phyloP scores from a whole-genome alignment of 2,113 vertebrate species.

The cattle (Bos taurus) region DNA sequence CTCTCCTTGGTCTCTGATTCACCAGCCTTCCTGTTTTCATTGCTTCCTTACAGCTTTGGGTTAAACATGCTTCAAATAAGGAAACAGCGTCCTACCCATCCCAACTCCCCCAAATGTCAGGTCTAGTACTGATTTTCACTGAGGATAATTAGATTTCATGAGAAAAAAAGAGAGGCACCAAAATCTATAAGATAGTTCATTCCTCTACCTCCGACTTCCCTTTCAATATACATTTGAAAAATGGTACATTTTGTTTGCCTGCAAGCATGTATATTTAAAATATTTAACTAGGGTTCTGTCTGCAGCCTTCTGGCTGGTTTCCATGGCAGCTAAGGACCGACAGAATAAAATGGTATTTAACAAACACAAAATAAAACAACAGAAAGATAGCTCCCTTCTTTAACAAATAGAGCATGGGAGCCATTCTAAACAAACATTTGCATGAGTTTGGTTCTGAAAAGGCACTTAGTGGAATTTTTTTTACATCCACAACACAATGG shows the following conservation, averaged over 20 bases:
- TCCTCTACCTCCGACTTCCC: background rate
- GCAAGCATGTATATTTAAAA: conserved; percentile 69
- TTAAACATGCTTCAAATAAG: conserved; percentile 27
- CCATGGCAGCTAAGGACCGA: conserved; percentile 79
- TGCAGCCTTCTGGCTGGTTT: conserved; percentile 73
- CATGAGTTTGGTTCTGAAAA: conserved; percentile 51
- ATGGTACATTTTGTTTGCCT: conserved; percentile 13
- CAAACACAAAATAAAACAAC: conserved; percentile 76
- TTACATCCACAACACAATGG: background rate
- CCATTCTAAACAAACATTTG: conserved; percentile 20
- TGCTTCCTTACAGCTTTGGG: background rate
- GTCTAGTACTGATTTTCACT: background rate
- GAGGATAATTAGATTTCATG: background rate
- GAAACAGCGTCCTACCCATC: background rate
- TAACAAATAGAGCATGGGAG: conserved; percentile 52
- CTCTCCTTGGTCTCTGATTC: conserved; percentile 11
- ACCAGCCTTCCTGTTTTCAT: background rate
- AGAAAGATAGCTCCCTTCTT: conserved; percentile 56
- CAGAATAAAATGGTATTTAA: conserved; percentile 70
- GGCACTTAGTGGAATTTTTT: background rate
- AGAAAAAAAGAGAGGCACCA: conserved; percentile 43
- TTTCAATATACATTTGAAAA: conserved; percentile 48
- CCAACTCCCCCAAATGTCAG: background rate
- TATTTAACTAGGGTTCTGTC: conserved; percentile 62
- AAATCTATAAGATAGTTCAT: background rate